These are phyloP conservation scores for Drosophila kikkawai DNA, from an alignment of 1,140 invertebrate species.

Conservation along the genomic window DNA sequence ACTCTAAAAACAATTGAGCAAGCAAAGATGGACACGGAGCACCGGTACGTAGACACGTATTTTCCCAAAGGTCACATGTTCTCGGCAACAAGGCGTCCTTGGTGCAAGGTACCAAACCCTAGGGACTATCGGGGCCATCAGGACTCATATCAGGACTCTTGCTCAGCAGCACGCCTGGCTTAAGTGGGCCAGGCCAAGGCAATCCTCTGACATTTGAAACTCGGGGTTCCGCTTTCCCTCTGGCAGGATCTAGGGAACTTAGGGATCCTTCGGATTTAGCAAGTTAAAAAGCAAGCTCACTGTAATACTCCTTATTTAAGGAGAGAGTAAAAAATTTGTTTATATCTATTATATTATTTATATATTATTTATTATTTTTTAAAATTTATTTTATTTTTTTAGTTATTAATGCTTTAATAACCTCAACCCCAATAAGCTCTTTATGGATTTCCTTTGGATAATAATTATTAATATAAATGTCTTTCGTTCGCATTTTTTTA, in stretches of 20 bases:
- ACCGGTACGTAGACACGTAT: constrained; percentile 54
- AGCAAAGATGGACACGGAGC: constrained; percentile 4
- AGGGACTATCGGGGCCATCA: background rate
- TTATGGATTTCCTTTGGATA: background rate
- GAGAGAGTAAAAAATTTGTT: background rate
- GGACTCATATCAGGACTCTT: constrained; percentile 4
- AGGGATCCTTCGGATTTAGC: constrained; percentile 2
- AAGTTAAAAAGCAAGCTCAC: background rate
- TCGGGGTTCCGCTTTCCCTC: background rate
- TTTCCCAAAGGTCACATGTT: constrained; percentile 73
- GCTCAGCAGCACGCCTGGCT: constrained; percentile 39
- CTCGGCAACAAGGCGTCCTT: constrained; percentile 41
- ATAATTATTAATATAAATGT: background rate
- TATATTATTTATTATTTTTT: background rate
- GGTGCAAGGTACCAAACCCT: constrained; percentile 10
- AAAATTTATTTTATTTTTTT: background rate
- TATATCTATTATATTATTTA: background rate
- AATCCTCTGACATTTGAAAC: constrained; percentile 11
- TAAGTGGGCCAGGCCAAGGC: constrained; percentile 38
- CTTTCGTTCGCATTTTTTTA: background rate
- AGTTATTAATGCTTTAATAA: background rate
- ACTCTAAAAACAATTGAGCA: constrained; percentile 38
- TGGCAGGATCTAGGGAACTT: constrained; percentile 1
- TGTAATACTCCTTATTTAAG: background rate
- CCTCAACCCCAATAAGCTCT: background rate